These are phyloP conservation scores for Atrina japonica DNA, from an alignment of 2,888 invertebrate species.

Conservation along the genomic window DNA sequence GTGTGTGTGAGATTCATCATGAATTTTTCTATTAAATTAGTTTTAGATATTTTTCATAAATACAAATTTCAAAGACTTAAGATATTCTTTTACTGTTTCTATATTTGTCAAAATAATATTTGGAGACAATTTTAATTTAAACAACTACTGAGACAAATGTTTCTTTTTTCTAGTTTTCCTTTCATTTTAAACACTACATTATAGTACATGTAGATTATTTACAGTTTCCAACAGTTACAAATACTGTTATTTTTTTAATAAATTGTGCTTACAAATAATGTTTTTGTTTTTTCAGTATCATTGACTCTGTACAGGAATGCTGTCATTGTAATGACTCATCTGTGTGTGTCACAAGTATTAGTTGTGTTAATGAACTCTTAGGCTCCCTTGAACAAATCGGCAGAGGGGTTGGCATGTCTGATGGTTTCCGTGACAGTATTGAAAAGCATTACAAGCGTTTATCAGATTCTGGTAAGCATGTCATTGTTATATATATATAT, in stretches of 20 bases:
- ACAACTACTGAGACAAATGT: too few species aligned
- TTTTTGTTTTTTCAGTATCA: constrained; percentile 84
- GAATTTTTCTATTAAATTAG: too few species aligned
- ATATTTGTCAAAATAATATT: too few species aligned
- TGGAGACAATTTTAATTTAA: too few species aligned
- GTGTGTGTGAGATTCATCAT: too few species aligned
- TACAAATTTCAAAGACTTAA: too few species aligned
- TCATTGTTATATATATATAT: too few species aligned
- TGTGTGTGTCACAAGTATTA: constrained; percentile 78
- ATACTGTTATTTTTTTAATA: not conserved
- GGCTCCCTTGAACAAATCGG: constrained; percentile 91
- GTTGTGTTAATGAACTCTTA: constrained; percentile 85
- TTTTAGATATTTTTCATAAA: too few species aligned
- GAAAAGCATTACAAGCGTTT: constrained; percentile 14
- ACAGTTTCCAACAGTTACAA: not conserved
- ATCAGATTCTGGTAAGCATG: constrained; percentile 15
- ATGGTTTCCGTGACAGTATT: constrained; percentile 32
- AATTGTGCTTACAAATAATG: constrained; percentile 3
- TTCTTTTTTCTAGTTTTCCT: not conserved
- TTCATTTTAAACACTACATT: not conserved
- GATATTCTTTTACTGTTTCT: too few species aligned
- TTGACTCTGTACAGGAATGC: constrained; percentile 96
- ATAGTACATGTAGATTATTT: not conserved
- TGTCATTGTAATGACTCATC: constrained; percentile 89
- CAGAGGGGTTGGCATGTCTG: constrained; percentile 85